Conservation (phyloP, 2,888 invertebrate species). For the Phengaris arion region DNA sequence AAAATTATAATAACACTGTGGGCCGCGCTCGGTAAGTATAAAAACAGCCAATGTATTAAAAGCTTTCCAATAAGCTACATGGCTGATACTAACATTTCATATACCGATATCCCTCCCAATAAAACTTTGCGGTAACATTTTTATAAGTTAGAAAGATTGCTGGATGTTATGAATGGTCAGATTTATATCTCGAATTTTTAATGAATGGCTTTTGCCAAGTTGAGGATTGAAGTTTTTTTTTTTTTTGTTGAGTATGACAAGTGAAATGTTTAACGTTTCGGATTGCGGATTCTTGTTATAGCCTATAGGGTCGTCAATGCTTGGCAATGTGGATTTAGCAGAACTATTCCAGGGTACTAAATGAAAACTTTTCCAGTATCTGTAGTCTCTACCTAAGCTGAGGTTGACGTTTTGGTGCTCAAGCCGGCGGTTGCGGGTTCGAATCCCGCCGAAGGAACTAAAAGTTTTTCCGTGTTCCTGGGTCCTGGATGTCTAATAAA, state of each 20-base stretch:
- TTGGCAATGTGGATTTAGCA: not conserved
- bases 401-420: no score
- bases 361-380: no score
- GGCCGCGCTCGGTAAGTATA: no score
- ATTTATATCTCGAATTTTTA: not conserved
- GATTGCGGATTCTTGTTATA: not conserved
- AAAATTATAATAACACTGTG: no score
- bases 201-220: slow-evolving; percentile 5
- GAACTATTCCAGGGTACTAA: no score
- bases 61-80: slow-evolving; percentile 17
- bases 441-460: no score
- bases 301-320: not conserved
- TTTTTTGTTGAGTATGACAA: not conserved
- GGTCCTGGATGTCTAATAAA: no score
- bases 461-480: no score
- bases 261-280: not conserved
- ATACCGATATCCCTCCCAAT: not conserved
- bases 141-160: slow-evolving; percentile 13
- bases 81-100: slow-evolving; percentile 8
- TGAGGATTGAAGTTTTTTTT: not conserved
- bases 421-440: no score
- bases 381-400: no score
- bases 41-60: not conserved
- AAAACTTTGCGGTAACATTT: slow-evolving; percentile 15
- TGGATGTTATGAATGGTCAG: slow-evolving; percentile 4